Evolutionary conservation across 2,888 invertebrate genomes (phyloP).

Genomic region (Uropetala carovei): DNA sequence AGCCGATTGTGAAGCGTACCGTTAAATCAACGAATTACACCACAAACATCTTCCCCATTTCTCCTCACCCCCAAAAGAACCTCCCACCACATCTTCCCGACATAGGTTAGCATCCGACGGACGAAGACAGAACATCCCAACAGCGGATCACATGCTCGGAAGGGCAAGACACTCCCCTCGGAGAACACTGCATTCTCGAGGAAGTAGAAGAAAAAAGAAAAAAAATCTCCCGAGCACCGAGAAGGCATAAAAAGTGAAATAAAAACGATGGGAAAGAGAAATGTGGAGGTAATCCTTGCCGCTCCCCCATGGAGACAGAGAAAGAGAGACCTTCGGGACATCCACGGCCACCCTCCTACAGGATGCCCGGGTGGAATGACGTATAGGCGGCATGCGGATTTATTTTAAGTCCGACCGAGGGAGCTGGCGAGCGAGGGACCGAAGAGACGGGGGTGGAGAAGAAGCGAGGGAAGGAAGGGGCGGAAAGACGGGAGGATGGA

Average conservation of each 20-base stretch:
- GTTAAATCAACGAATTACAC: background rate
- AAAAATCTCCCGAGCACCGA: background rate
- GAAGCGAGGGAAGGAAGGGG: background rate
- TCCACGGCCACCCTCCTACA: conserved; percentile 13
- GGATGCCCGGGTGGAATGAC: conserved; percentile 62
- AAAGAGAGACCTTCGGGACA: background rate
- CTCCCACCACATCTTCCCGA: background rate
- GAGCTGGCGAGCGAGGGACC: conserved; percentile 41
- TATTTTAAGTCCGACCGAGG: conserved; percentile 59
- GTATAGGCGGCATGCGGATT: conserved; percentile 60
- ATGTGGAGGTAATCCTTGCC: no score
- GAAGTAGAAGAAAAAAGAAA: no score
- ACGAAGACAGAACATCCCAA: background rate
- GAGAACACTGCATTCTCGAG: conserved; percentile 6
- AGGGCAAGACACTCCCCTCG: background rate
- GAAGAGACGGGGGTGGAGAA: background rate
- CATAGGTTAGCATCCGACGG: background rate
- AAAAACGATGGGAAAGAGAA: background rate
- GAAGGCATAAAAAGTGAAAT: background rate
- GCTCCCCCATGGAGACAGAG: background rate
- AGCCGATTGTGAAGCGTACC: background rate
- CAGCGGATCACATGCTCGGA: background rate
- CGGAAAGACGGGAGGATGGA: background rate
- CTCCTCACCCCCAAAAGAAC: background rate
- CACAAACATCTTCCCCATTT: background rate